Evolutionary conservation across 2,113 vertebrate genomes (phyloP), one percentile per base, ranked within the genome.

Genomic region (Nothocercus nigrocapillus): DNA sequence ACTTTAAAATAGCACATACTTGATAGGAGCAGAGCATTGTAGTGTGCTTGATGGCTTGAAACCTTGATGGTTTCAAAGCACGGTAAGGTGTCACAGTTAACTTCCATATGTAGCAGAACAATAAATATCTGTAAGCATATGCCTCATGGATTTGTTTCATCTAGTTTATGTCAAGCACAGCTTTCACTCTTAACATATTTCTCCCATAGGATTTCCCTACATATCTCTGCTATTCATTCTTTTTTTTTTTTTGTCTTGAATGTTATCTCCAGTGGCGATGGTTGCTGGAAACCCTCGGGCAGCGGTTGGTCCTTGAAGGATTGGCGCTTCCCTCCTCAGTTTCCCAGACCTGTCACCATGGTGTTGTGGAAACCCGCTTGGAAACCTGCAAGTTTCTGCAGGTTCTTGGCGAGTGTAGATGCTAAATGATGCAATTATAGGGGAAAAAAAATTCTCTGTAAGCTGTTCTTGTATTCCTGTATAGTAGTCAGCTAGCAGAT

Each of bases 271-370:
- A 49, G 69, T 63, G 25, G 54, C 82, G 15, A 18, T 53, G n/a
- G 7, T 34, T 86, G 53, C 70, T 89, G 74, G 68, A 86, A 85
- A 42, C 13, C 32, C 30, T 25, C 2, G 3, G 34, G 16, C 28
- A 70, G 63, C 28, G 70, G 34, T 68, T 27, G 47, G 36, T 83
- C 51, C 53, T 66, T 42, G 56, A 83, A 76, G 15, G 32, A 7
- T 30, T 73, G 14, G 25, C 17, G 44, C 30, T n/a, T 54, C 49
- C 49, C 24, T 11, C 12, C 42, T 78, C 36, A 0, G 0, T 84
- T 12, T 54, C 21, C 8, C 28, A 42, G 38, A 42, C 22, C 22
- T 44, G 42, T 68, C 61, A 62, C 47, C 18, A 3, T 10, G 38
- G 32, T 49, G 21, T 49, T 49, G 21, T 49, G 21, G 49, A 47